phyloP scores from a whole-genome alignment of 2,797 vertebrate genomes.

The Perodicticus potto region DNA sequence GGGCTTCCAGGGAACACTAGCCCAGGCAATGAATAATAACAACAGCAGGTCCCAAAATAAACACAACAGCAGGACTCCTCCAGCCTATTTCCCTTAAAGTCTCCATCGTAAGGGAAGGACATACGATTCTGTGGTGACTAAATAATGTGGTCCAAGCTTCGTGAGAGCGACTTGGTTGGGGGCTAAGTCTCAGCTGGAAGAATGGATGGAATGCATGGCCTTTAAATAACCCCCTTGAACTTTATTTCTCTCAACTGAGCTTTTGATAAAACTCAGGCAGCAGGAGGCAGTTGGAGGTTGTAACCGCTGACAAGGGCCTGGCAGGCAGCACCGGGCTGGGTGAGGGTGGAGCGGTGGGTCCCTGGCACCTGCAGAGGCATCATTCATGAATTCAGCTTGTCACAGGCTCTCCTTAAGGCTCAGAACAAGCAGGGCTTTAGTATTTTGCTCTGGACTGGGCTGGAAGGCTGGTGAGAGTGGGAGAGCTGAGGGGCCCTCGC shows the following conservation, averaged over 20 bases:
- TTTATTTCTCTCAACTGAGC: slow-evolving; percentile 81
- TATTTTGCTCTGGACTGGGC: not conserved
- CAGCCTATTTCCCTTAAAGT: not conserved
- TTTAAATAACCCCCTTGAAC: slow-evolving; percentile 81
- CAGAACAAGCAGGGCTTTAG: not conserved
- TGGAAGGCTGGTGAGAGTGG: not conserved
- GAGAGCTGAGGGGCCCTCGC: not conserved
- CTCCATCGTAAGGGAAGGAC: not conserved
- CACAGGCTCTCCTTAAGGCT: not conserved
- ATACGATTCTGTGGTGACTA: not conserved
- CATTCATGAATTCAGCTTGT: slow-evolving; percentile 18
- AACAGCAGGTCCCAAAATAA: not conserved
- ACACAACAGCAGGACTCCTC: not conserved
- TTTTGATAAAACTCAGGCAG: slow-evolving; percentile 81
- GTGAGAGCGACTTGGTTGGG: slow-evolving; percentile 24
- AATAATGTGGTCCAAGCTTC: slow-evolving; percentile 27
- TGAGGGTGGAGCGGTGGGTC: not conserved
- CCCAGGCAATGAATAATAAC: not conserved
- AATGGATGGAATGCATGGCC: slow-evolving; percentile 83
- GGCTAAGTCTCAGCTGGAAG: slow-evolving; percentile 73
- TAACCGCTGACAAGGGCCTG: slow-evolving; percentile 68
- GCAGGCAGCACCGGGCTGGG: slow-evolving; percentile 12
- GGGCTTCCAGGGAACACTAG: not conserved
- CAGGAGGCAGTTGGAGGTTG: slow-evolving; percentile 69
- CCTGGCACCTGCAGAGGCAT: slow-evolving; percentile 59